phyloP scores from a whole-genome alignment of 2,113 vertebrate genomes.

The Isichthys henryi region DNA sequence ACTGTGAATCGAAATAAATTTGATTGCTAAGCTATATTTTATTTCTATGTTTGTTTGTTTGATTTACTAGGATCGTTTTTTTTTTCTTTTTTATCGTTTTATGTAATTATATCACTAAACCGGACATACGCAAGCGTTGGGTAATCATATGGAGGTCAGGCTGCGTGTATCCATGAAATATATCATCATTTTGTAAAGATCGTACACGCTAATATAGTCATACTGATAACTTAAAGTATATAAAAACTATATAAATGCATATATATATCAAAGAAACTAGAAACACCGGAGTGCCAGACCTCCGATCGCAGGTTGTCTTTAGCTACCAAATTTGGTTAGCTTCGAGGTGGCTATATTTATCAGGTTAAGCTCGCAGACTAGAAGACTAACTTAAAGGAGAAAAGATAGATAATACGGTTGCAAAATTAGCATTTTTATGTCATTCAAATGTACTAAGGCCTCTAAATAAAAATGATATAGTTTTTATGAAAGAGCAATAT shows the following conservation, averaged over 20 bases:
- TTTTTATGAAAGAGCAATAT: slow-evolving; percentile 67
- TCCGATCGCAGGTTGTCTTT: not conserved
- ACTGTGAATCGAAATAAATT: slow-evolving; percentile 85
- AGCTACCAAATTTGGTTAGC: not conserved
- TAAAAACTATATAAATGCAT: slow-evolving; percentile 9
- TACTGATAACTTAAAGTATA: slow-evolving; percentile 2
- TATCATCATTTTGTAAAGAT: slow-evolving; percentile 37
- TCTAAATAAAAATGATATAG: slow-evolving; percentile 45
- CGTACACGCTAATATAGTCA: slow-evolving; percentile 4
- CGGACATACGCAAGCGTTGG: slow-evolving; percentile 41
- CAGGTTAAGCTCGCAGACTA: slow-evolving; percentile 12
- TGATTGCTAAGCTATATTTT: slow-evolving; percentile 51
- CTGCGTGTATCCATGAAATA: slow-evolving; percentile 35
- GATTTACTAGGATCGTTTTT: slow-evolving; percentile 37
- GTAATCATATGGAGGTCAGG: slow-evolving; percentile 31
- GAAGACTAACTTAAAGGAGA: slow-evolving; percentile 38
- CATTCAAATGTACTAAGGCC: slow-evolving; percentile 48
- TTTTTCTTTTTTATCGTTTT: slow-evolving; percentile 39
- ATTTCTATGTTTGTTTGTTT: slow-evolving; percentile 57
- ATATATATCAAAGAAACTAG: slow-evolving; percentile 15
- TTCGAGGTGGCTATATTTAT: slow-evolving; percentile 8
- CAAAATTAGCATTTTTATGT: slow-evolving; percentile 38
- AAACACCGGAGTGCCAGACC: slow-evolving; percentile 4
- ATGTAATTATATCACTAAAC: slow-evolving; percentile 31
- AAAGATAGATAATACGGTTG: slow-evolving; percentile 27